These are phyloP conservation scores for Bostrychus sinensis DNA, from an alignment of 2,113 vertebrate genomes.

Conservation along the genomic window DNA sequence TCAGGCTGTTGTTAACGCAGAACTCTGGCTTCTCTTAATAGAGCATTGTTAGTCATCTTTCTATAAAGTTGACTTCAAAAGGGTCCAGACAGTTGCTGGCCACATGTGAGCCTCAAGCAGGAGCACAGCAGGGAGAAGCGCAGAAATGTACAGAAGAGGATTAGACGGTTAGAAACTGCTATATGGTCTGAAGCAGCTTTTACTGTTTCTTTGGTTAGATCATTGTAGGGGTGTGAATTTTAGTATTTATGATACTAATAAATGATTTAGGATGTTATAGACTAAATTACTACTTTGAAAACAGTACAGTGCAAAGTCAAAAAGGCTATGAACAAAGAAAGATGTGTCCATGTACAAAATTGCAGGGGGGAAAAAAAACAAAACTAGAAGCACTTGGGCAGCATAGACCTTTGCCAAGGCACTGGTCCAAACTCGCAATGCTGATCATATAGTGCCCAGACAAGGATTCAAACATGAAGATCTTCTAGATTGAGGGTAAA, in stretches of 20 bases:
- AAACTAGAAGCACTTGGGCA: too few relatives aligned
- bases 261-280: not conserved
- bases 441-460: slow-evolving; percentile 37
- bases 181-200: slow-evolving; percentile 9
- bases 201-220: not conserved
- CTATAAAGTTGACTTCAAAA: slow-evolving; percentile 65
- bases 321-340: too few relatives aligned
- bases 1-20: slow-evolving; percentile 66
- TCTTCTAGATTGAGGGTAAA: too few relatives aligned
- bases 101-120: slow-evolving; percentile 51
- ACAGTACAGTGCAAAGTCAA: too few relatives aligned
- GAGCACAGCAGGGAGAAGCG: slow-evolving; percentile 24
- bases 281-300: not conserved
- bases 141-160: slow-evolving; percentile 12
- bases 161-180: slow-evolving; percentile 5
- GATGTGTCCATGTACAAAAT: too few relatives aligned
- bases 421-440: too few relatives aligned
- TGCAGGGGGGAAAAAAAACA: too few relatives aligned
- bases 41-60: slow-evolving; percentile 71
- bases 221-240: slow-evolving; percentile 6
- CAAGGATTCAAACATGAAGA: too few relatives aligned
- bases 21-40: slow-evolving; percentile 71
- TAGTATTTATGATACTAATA: slow-evolving; percentile 2
- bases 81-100: slow-evolving; percentile 33
- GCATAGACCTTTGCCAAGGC: too few relatives aligned